Base-by-base conservation (phyloP, 2,888 invertebrate species). In the Mythimna loreyi region DNA sequence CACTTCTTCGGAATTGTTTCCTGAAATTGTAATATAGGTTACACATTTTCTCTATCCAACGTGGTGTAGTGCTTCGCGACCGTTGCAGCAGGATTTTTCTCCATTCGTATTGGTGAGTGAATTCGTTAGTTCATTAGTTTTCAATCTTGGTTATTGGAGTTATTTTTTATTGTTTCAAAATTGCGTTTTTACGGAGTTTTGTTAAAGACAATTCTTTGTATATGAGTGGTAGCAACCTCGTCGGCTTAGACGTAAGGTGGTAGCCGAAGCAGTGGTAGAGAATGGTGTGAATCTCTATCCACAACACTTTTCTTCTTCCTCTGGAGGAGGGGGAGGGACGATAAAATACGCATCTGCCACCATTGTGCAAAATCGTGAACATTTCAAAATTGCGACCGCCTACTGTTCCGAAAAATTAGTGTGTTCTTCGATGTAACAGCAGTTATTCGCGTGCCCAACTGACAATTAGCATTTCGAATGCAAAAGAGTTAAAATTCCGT, bases 61-160 rank as follows among this genome's bases (percentile, higher is more conserved):
- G 3, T 0, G 36, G 33, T 33, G 16, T 21, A 21, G 47, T 28
- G 49, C 11, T 66, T 49, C 25, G 19, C 13, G 9, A 28, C 30
- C 19, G 19, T 19, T 13, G 28, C 36, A 40, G 21, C 19, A 3
- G 13, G 8, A 68, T 43, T 52, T 8, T 43, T 7, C 30, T 40
- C 33, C 30, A 33, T 23, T 33, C 19, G 13, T 7, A 50, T 23
- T 23, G 28, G 69, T 68, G n/a, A 67, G 67, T 49, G 8, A 66
- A 23, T 43, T 16, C 50, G 13, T 33, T 13, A 55, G 28, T 67
- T 28, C 9, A 23, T 50, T 28, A 30, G 16, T 21, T 19, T 63
- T 28, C 19, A 19, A 5, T 43, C 13, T 7, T 1, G 19, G n/a
- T 8, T 13, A n/a, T 8, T 5, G 8, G 8, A 45, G 2, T 45